Percentiles rank a stretch among this genome's conserved stretches.
These are phyloP conservation scores for Pocillopora meandrina DNA, from an alignment of 92 coral and sea anemone genomes.

Conservation along the genomic window DNA sequence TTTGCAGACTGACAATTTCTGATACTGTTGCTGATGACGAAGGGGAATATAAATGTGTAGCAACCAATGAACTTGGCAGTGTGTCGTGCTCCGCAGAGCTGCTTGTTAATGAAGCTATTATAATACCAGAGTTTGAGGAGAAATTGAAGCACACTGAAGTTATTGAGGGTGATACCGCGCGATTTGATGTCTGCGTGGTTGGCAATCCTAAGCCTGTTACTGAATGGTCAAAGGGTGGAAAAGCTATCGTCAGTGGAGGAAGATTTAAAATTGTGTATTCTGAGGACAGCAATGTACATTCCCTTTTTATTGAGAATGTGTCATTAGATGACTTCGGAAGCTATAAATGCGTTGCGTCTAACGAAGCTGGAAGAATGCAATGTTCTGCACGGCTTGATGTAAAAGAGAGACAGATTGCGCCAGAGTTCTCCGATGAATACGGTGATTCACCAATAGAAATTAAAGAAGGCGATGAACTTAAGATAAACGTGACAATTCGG, in stretches of 20 bases:
- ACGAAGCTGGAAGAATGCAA: slow-evolving; percentile 83
- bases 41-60: slow-evolving; percentile 83
- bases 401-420: slow-evolving; percentile 74
- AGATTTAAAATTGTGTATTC: slow-evolving; percentile 51
- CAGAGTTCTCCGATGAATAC: slow-evolving; percentile 74
- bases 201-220: slow-evolving; percentile 84
- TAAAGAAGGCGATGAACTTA: slow-evolving; percentile 84
- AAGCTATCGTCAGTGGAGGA: slow-evolving; percentile 61
- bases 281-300: slow-evolving; percentile 50
- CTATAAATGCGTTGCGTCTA: slow-evolving; percentile 83
- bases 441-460: slow-evolving; percentile 71
- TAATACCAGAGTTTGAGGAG: slow-evolving; percentile 83
- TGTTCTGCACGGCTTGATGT: slow-evolving; percentile 86
- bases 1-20: slow-evolving; percentile 70
- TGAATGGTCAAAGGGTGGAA: slow-evolving; percentile 83
- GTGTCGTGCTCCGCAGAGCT: slow-evolving; percentile 74
- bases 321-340: slow-evolving; percentile 73
- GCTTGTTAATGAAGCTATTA: slow-evolving; percentile 57
- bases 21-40: slow-evolving; percentile 68
- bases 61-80: slow-evolving; percentile 71
- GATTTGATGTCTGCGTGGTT: slow-evolving; percentile 69
- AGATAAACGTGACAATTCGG: slow-evolving; percentile 69
- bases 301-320: slow-evolving; percentile 61
- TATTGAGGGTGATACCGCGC: slow-evolving; percentile 67
- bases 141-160: slow-evolving; percentile 68